Base-by-base conservation (phyloP, 2,888 invertebrate species). In the Aporophyla nigra region DNA sequence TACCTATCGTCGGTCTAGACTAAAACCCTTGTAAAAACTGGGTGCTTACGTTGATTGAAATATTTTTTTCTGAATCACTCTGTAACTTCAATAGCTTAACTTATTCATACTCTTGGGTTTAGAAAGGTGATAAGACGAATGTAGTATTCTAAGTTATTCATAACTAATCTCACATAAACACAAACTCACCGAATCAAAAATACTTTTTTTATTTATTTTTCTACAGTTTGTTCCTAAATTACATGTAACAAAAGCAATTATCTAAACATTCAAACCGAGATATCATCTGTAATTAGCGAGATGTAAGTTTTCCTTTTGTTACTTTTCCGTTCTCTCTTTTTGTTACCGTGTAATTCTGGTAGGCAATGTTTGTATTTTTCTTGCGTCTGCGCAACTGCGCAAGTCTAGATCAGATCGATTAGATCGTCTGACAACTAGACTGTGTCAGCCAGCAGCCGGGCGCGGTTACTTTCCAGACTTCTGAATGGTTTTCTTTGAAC, bases 361-460 rank as follows among this genome's bases (percentile, higher is more conserved):
- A 72, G 71, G 85, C 82, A 83, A 76, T 72, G 82, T 76, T 85
- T 71, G 49, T 71, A 61, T 82, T 85, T 83, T 78, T 83, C 80
- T 80, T 74, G 84, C 79, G 76, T 68, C 72, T 78, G 81, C 81
- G 82, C 77, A 58, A 54, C 71, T 79, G 80, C 80, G 80, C 78
- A 61, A 56, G 86, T 59, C 68, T 82, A 83, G 82, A 86, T 83
- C 74, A 79, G 79, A 84, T 78, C 74, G 88, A 90, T 90, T 87
- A 90, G 88, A 91, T 88, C 68, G 86, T 75, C 65, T 80, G 76
- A 53, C 80, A 76, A 87, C 68, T 74, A 86, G 86, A 87, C 86
- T 86, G 86, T 86, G 84, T 85, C 80, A 80, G 72, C 16, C 49
- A 12, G 54, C 65, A 43, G 61, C 27, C 40, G 54, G 53, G 14